Conservation (phyloP, 2,113 vertebrate genomes). For the Apus apus region DNA sequence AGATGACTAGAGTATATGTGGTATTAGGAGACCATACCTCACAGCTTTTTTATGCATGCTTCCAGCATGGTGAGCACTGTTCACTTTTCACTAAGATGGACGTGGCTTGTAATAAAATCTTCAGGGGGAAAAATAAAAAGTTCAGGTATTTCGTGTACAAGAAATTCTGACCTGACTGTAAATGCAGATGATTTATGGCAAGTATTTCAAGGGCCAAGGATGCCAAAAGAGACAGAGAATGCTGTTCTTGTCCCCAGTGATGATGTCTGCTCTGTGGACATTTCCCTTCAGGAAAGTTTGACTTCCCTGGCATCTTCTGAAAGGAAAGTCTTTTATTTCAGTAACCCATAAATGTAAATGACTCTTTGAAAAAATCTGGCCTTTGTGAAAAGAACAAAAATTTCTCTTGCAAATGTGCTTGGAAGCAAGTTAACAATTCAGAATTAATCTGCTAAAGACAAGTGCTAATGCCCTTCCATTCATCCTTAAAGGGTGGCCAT, state of each 20-base stretch:
- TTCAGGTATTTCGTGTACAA: not conserved
- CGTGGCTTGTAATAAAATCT: not conserved
- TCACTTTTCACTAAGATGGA: not conserved
- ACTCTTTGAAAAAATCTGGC: not conserved
- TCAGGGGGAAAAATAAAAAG: too few species aligned
- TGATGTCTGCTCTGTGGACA: not conserved
- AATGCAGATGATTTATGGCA: not conserved
- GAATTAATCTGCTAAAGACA: not conserved
- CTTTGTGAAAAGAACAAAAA: not conserved
- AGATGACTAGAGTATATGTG: not conserved
- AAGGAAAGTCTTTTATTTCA: not conserved
- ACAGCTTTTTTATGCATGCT: not conserved
- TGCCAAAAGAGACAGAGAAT: not conserved
- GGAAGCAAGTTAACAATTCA: not conserved
- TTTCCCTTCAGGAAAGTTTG: not conserved
- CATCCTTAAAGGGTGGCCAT: not conserved
- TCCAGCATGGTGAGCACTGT: not conserved
- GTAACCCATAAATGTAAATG: not conserved
- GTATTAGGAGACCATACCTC: not conserved
- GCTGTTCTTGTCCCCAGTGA: not conserved
- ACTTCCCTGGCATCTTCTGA: not conserved
- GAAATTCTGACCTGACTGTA: not conserved
- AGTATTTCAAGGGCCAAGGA: not conserved
- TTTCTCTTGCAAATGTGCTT: not conserved
- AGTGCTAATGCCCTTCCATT: not conserved